phyloP scores from a whole-genome alignment of 2,797 vertebrate species.

The Platalea minor region DNA sequence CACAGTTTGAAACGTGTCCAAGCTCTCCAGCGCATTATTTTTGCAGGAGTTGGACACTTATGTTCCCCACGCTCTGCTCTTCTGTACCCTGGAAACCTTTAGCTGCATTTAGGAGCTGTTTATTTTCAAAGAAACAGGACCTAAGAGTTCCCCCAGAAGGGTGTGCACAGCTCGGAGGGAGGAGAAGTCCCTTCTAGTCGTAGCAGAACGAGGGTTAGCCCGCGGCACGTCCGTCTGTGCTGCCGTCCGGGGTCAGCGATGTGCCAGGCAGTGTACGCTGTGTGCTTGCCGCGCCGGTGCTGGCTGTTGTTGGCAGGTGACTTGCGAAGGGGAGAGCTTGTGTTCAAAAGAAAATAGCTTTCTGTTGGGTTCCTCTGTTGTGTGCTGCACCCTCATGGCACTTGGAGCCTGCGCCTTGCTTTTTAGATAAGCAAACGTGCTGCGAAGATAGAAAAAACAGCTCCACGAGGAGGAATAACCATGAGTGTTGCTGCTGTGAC shows the following conservation, averaged over 20 bases:
- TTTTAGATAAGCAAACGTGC: constrained; percentile 45
- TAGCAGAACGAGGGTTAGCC: background rate
- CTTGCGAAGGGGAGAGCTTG: background rate
- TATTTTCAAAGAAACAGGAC: background rate
- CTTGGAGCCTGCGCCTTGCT: background rate
- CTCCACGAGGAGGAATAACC: background rate
- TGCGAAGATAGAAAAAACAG: background rate
- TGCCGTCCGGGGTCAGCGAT: fast-evolving
- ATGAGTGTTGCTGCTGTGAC: fast-evolving
- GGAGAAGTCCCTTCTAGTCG: background rate
- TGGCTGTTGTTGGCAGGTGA: background rate
- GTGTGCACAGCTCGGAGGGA: background rate
- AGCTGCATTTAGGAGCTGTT: constrained; percentile 7
- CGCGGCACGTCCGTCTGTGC: fast-evolving
- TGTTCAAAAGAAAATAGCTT: background rate
- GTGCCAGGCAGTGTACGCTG: fast-evolving
- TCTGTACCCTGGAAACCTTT: background rate
- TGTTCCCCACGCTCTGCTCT: background rate
- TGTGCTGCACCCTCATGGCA: background rate
- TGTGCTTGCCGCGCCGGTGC: background rate
- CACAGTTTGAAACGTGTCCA: constrained; percentile 10
- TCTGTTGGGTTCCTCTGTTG: background rate
- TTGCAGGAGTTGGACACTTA: constrained; percentile 10
- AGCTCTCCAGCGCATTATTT: background rate
- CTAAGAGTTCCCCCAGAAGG: background rate